phyloP scores from a whole-genome alignment of 2,797 vertebrate species.

The Thunnus albacares region DNA sequence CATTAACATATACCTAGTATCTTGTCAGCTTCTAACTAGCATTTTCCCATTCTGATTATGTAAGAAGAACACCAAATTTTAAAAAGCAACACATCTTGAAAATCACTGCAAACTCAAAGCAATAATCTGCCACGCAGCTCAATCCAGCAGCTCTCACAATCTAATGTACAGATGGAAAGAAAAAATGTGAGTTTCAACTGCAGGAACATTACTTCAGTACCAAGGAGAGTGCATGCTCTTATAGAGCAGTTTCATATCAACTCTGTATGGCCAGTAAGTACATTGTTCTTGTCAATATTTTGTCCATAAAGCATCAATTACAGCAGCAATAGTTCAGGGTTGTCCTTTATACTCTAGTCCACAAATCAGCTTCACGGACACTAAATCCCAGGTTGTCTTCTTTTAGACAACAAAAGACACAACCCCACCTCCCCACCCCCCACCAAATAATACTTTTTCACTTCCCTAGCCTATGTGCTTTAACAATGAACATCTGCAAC shows the following conservation, averaged over 20 bases:
- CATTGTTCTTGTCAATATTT: constrained; percentile 5
- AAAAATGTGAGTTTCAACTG: constrained; percentile 3
- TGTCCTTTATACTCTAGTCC: constrained; percentile 9
- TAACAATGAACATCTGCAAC: not conserved
- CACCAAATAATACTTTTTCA: not conserved
- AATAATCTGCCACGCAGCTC: not conserved
- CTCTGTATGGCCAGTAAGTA: not conserved
- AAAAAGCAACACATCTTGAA: constrained; percentile 7
- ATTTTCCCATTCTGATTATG: not conserved
- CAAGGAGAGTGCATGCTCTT: constrained; percentile 42
- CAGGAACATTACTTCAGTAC: constrained; percentile 40
- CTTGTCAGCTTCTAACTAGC: not conserved
- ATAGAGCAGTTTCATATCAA: constrained; percentile 27
- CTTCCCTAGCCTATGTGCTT: not conserved
- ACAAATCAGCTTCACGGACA: constrained; percentile 1
- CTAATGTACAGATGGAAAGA: constrained; percentile 9
- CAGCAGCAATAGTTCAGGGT: constrained; percentile 26
- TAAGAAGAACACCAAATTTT: not conserved
- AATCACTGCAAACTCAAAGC: not conserved
- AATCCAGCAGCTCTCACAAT: not conserved
- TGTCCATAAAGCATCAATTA: constrained; percentile 22
- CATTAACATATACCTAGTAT: not conserved
- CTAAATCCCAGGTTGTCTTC: constrained; percentile 1
- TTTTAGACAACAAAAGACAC: constrained; percentile 1
- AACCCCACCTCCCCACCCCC: too few species aligned